Conservation (phyloP, 2,888 invertebrate genomes). For the Papilio gigon region DNA sequence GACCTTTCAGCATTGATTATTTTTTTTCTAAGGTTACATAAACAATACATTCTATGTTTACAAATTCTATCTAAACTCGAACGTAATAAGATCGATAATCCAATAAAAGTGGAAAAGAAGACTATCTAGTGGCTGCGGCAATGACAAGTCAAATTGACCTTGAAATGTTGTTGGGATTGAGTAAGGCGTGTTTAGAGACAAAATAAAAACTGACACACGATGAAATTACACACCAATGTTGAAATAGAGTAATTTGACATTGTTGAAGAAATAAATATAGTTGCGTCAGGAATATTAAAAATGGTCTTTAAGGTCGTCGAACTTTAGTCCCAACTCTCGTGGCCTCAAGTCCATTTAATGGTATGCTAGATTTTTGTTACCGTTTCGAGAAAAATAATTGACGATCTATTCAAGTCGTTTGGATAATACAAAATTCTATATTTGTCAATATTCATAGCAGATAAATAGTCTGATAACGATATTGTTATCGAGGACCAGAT, state of each 20-base stretch:
- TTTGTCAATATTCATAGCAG: no score
- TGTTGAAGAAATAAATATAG: neutral
- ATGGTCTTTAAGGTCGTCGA: neutral
- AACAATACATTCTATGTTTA: neutral
- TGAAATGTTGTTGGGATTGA: neutral
- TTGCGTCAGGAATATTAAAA: neutral
- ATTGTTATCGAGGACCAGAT: no score
- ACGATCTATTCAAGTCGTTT: no score
- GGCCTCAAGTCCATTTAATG: neutral
- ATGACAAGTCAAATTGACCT: slow-evolving; percentile 15
- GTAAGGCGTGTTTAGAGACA: neutral
- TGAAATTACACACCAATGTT: neutral
- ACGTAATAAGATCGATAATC: neutral
- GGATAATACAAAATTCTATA: no score
- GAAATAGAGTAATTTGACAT: neutral
- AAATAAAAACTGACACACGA: neutral
- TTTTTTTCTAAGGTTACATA: slow-evolving; percentile 1
- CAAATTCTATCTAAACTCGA: neutral
- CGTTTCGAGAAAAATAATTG: no score
- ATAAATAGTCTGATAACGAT: no score
- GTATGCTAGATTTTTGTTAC: neutral
- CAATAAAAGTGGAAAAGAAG: neutral
- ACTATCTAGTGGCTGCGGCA: neutral
- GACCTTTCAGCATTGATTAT: neutral
- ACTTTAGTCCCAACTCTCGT: slow-evolving; percentile 4